Base-by-base conservation (phyloP, 2,113 vertebrate genomes). In the Platichthys stellatus region DNA sequence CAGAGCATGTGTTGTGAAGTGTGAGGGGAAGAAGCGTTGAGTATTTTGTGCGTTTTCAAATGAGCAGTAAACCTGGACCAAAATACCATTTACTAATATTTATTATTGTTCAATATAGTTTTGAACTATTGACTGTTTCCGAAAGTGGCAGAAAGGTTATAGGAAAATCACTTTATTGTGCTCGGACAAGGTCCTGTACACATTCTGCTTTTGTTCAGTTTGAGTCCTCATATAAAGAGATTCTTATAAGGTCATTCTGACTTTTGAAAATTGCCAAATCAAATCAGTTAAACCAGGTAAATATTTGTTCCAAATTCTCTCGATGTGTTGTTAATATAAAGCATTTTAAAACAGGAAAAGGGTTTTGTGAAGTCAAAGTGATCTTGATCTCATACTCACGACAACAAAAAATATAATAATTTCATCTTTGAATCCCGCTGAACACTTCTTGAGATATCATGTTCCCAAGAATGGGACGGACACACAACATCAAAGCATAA, bases 1-100 rank as follows among this genome's bases (percentile, higher is more conserved):
- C 78, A 57, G 81, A 91, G 89, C 90, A 89, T 88, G 70, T 91
- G 90, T 79, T 47, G 35, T 70, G 28, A 87, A 84, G 74, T 82
- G 85, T 74, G 76, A 65, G 76, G 15, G 66, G 66, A 67, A 61
- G 65, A 72, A 26, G 80, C 40, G 23, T 62, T 76, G 67, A 58
- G 74, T 67, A 69, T 61, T 62, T 74, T 68, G 15, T 47, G 45
- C 15, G 45, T 47, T 14, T 47, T 47, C 15, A 9, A 7, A 2
- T 54, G 20, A 54, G 18, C 51, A n/a, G 18, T 54, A n/a, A 54
- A 54, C 51, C 8, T 54, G 6, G 8, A n/a, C 7, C 9, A n/a
- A 38, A 54, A 54, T 15, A 54, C 20, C 13, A 63, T 62, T 63
- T 63, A 72, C 40, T 57, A 63, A 74, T 64, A 20, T 67, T 59